These are phyloP conservation scores for Schizopygopsis pylzovi DNA, from an alignment of 2,797 vertebrate genomes.

Conservation along the genomic window DNA sequence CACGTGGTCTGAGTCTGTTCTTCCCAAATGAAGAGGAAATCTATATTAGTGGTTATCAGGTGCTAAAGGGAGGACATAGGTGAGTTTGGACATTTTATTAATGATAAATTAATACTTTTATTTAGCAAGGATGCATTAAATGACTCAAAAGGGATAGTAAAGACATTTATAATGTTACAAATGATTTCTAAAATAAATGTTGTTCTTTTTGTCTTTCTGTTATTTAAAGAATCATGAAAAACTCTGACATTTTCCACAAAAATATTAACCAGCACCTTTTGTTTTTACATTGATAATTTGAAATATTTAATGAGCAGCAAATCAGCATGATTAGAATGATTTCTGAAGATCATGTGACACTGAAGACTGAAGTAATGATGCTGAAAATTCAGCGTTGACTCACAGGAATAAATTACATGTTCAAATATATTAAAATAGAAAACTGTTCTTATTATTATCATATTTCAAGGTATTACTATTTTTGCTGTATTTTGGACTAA, in stretches of 20 bases:
- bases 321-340: neutral
- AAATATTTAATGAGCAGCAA: neutral
- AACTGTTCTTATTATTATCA: neutral
- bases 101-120: neutral
- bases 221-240: neutral
- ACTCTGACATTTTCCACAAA: neutral
- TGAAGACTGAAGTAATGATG: neutral
- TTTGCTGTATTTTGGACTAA: neutral
- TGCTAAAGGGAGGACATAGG: slow-evolving; percentile 89
- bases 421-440: neutral
- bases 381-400: neutral
- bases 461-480: neutral
- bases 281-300: neutral
- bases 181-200: neutral
- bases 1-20: slow-evolving; percentile 92
- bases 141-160: neutral
- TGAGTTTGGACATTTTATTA: slow-evolving; percentile 63
- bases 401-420: too few relatives aligned
- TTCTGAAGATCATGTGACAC: neutral
- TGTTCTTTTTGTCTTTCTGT: neutral
- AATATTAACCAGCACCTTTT: neutral
- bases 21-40: slow-evolving; percentile 96
- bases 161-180: neutral
- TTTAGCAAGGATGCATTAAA: neutral
- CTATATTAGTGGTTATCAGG: slow-evolving; percentile 90